Base-by-base conservation (phyloP, 2,113 vertebrate species). In the Microcebus griseorufus region DNA sequence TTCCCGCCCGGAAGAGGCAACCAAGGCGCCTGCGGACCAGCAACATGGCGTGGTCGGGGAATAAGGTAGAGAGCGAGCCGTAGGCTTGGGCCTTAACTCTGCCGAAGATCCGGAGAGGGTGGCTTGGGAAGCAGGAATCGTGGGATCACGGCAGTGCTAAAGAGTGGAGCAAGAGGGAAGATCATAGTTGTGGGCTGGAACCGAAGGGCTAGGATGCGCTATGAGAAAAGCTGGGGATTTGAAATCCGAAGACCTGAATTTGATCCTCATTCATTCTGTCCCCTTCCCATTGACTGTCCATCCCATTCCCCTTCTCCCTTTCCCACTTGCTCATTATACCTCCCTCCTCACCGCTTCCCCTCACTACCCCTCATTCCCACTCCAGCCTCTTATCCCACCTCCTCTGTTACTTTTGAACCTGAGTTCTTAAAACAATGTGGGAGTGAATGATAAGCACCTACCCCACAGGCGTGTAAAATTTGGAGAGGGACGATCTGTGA, bases 31-130 rank as follows among this genome's bases (percentile, higher is more conserved):
- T 0, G 64, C 11, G 60, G 58, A 45, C 4, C 0, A 1, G 62
- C 75, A 93, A n/a, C 6, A 99, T 99, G 98, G 98, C 98, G 88
- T 93, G 88, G 58, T 62, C 32, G 0, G 0, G 95, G 72, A 83
- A 80, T 65, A 99, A 99, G 98, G 98, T 99, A 93, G 82, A n/a
- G 82, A 37, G n/a, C 1, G 55, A 12, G 1, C 60, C 1, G 0
- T 1, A 17, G 13, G 2, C 20, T 55, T 23, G 72, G 62, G 8
- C 11, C 25, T 51, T 62, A 16, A 18, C 4, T 9, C 2, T 23
- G 8, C 82, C 4, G 22, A 81, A 62, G 20, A 6, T 9, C 3
- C 27, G 55, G 53, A 53, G 25, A 45, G 55, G 70, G 82, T 51
- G 55, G 34, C 34, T 20, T 20, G 53, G 1, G 58, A 22, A 18